Evolutionary conservation across 2,888 invertebrate species (phyloP), one percentile per base, ranked within the genome.

Genomic region (Dilophus febrilis): DNA sequence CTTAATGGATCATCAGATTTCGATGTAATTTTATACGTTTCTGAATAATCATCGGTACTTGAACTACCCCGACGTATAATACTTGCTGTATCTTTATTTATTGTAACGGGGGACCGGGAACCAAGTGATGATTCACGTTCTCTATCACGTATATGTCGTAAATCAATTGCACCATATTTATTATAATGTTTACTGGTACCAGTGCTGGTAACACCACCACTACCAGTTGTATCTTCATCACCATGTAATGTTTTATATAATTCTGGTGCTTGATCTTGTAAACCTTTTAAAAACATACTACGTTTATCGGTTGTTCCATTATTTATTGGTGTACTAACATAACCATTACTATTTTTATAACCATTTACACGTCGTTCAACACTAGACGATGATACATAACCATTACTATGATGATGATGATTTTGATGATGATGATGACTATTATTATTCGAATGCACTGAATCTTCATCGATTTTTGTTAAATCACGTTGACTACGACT

Each of bases 401-500:
- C 32, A 16, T 38, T 16, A 26, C 22, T n/a, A 26, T 16, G 32
- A 35, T 35, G 35, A 41, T 22, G 39, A 33, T 40, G 42, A 12
- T 31, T 29, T 18, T 40, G 37, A n/a, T 36, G 12, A 33, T 44
- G 18, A 41, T 22, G 39, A 33, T 40, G 42, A 12, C 34, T 29
- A 26, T 40, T 38, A n/a, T 36, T 13, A 33, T 44, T 38, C 3
- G 42, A 12, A 33, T 45, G 44, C 37, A 43, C 49, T 11, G 46
- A 44, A 34, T 57, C 55, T 35, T 53, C 57, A 14, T 54, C 57
- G 8, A 74, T 73, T 51, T 75, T 76, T 19, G 76, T 72, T 19
- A 86, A 61, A 56, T 86, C 85, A 44, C 77, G 71, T 54, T 84
- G 83, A 58, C 85, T 85, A 46, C 86, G 72, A 55, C 80, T 85